These are phyloP conservation scores for Coenobita brevimanus DNA, from an alignment of 1,140 invertebrate genomes.

Conservation along the genomic window DNA sequence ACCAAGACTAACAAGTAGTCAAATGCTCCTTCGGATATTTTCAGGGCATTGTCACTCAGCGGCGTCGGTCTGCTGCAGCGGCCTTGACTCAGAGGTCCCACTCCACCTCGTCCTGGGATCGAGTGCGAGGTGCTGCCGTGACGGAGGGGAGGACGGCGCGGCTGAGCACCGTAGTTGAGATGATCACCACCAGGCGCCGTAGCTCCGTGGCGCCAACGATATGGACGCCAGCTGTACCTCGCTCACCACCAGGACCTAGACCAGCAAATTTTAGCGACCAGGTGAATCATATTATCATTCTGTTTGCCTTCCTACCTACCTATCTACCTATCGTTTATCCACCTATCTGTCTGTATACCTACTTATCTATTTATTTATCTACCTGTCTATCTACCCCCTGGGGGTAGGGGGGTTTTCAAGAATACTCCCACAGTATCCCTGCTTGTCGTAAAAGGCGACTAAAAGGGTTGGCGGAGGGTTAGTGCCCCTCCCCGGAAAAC, in stretches of 20 bases:
- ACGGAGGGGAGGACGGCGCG: background rate
- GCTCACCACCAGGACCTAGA: slow-evolving; percentile 19
- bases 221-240: slow-evolving; percentile 35
- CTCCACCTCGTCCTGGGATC: slow-evolving; percentile 12
- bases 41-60: background rate
- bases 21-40: no score
- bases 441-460: no score
- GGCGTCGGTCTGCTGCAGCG: background rate
- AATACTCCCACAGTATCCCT: no score
- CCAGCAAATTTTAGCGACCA: slow-evolving; percentile 40
- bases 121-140: background rate
- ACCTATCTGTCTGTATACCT: no score
- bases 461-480: no score
- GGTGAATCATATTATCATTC: background rate
- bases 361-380: no score
- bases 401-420: no score
- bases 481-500: no score
- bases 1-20: no score
- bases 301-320: background rate
- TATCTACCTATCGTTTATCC: no score
- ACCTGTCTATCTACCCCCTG: no score
- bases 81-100: background rate
- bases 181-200: background rate
- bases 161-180: slow-evolving; percentile 21
- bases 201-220: slow-evolving; percentile 20